Percentiles rank a stretch among this genome's conserved stretches.
Conservation (phyloP, 2,888 invertebrate species). For the Kuschelorhynchus macadamiae region DNA sequence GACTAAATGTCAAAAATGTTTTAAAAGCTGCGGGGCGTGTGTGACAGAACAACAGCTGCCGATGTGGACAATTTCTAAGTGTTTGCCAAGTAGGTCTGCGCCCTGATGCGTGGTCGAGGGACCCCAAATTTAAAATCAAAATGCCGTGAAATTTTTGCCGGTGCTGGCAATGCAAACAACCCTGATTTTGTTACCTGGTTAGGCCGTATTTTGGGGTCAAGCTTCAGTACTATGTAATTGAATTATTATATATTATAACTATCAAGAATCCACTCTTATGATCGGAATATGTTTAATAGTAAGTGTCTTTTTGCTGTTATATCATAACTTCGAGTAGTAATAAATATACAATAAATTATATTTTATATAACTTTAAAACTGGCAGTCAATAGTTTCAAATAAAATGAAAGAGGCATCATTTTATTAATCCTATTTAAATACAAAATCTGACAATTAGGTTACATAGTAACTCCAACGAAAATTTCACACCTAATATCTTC, state of each 20-base stretch:
- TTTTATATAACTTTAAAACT: background rate
- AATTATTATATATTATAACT: no score
- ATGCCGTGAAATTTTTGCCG: slow-evolving; percentile 61
- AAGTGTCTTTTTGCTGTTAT: no score
- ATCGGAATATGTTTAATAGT: no score
- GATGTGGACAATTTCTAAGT: slow-evolving; percentile 50
- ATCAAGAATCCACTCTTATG: no score
- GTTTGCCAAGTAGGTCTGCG: slow-evolving; percentile 54
- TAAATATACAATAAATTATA: background rate
- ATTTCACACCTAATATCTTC: no score
- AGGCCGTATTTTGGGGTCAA: background rate
- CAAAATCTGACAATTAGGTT: no score
- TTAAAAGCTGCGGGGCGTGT: slow-evolving; percentile 39
- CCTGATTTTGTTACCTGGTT: slow-evolving; percentile 43
- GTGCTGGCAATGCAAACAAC: slow-evolving; percentile 54
- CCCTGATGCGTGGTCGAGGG: slow-evolving; percentile 49
- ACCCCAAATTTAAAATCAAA: slow-evolving; percentile 61
- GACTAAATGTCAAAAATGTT: slow-evolving; percentile 54
- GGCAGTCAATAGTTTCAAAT: background rate
- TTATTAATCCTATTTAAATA: no score
- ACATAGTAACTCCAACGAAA: no score
- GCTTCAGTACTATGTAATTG: background rate
- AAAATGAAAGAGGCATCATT: no score
- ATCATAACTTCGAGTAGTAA: background rate
- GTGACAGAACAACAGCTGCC: slow-evolving; percentile 53